phyloP scores from a whole-genome alignment of 2,113 vertebrate genomes.

The Bucco capensis region DNA sequence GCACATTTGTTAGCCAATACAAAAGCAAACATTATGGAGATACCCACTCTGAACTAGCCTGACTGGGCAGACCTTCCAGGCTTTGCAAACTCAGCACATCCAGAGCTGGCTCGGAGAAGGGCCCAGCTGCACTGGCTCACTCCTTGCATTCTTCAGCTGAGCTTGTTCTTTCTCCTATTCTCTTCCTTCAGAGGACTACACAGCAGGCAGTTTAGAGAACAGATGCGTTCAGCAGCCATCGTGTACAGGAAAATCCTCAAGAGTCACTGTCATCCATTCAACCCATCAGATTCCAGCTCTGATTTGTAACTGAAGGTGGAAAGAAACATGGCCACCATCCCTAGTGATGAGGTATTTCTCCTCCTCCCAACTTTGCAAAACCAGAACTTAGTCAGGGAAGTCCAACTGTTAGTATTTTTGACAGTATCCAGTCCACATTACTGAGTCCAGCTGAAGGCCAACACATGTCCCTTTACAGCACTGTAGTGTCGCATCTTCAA shows the following conservation, averaged over 20 bases:
- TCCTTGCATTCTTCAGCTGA: not conserved
- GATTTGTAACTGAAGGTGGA: constrained; percentile 3
- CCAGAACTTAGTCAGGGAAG: constrained; percentile 23
- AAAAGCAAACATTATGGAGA: constrained; percentile 61
- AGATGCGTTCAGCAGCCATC: not conserved
- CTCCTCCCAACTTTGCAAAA: constrained; percentile 55
- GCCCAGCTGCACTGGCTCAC: not conserved
- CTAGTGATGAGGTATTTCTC: not conserved
- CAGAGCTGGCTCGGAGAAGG: not conserved
- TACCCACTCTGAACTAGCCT: constrained; percentile 18
- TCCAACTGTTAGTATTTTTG: constrained; percentile 21
- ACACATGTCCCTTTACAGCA: constrained; percentile 59
- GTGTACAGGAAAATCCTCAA: not conserved
- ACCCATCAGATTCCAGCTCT: not conserved
- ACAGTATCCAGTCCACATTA: constrained; percentile 45
- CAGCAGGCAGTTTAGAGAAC: not conserved
- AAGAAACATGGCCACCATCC: not conserved
- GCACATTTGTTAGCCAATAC: constrained; percentile 71
- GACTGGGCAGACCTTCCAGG: not conserved
- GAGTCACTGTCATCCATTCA: not conserved
- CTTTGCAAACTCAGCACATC: constrained; percentile 1
- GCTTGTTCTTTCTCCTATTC: not conserved
- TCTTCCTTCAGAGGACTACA: not conserved
- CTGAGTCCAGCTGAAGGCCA: constrained; percentile 43
- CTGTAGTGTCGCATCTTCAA: constrained; percentile 78